phyloP scores from a whole-genome alignment of 2,113 vertebrate genomes.

The Nesospiza acunhae region DNA sequence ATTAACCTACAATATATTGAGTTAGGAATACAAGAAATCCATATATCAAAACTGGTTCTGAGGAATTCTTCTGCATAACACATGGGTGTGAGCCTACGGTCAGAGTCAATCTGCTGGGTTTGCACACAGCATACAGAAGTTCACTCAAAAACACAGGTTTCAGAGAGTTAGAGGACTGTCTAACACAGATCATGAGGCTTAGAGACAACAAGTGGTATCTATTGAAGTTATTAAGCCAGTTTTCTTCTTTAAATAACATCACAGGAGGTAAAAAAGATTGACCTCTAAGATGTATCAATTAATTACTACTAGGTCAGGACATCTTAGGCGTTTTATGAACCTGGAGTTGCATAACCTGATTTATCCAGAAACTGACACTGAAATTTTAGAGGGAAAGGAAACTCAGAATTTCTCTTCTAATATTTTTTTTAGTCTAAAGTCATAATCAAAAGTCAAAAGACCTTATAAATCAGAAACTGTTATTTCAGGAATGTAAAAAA shows the following conservation, averaged over 20 bases:
- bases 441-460: background rate
- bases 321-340: background rate
- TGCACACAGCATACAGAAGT: background rate
- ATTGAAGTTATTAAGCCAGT: background rate
- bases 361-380: background rate
- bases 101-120: background rate
- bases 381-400: background rate
- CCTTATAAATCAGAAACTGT: background rate
- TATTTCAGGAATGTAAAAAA: background rate
- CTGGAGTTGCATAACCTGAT: background rate
- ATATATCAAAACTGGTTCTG: background rate
- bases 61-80: background rate
- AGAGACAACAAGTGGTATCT: background rate
- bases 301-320: background rate
- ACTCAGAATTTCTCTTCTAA: background rate
- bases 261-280: background rate
- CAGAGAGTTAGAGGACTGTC: background rate
- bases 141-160: background rate
- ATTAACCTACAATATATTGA: background rate
- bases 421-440: background rate
- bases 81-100: background rate
- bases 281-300: background rate
- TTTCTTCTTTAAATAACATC: background rate
- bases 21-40: background rate
- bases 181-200: background rate